Base-by-base conservation (phyloP, 2,888 invertebrate species). In the Patella depressa region DNA sequence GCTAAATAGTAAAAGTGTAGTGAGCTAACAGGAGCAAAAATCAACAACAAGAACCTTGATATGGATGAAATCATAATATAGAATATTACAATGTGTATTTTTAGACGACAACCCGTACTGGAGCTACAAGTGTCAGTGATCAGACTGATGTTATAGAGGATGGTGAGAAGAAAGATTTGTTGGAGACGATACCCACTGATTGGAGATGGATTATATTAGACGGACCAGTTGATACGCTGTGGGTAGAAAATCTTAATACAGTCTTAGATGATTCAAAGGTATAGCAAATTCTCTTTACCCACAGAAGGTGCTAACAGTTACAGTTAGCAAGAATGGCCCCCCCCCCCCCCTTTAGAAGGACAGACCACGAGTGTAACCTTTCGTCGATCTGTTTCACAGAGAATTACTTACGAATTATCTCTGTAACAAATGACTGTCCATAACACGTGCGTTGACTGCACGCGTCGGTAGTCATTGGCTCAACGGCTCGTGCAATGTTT, bases 191-290 rank as follows among this genome's bases (percentile, higher is more conserved):
- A 9, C 80, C 85, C 53, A 86, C 84, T 45, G 87, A 88, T 81
- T 91, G 91, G 90, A 85, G 87, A n/a, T 91, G 91, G 91, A 78
- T 91, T 53, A 86, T 91, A 3, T 85, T 91, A 19, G 91, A 91
- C 74, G 91, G 91, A 7, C 91, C 91, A 0, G 91, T 91, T 12
- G 91, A 91, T 80, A 91, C 91, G 5, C 82, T 90, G 75, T 91
- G 91, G 91, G 91, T 91, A 34, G 91, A 91, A 84, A 91, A 91
- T 80, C 88, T 91, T 53, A 91, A 91, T 82, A 91, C 91, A 4
- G 91, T 90, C 54, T 85, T 91, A 12, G 91, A 91, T 79, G 91
- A 91, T 82, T 89, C 90, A 3, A 91, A 91, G 82, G 82, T 82
- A 53, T 9, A 9, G 9, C 45, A 9, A 45, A 45, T 45, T 34